Evolutionary conservation across 2,113 vertebrate genomes (phyloP), one percentile per base, ranked within the genome.

Genomic region (Campylomormyrus tamandua): DNA sequence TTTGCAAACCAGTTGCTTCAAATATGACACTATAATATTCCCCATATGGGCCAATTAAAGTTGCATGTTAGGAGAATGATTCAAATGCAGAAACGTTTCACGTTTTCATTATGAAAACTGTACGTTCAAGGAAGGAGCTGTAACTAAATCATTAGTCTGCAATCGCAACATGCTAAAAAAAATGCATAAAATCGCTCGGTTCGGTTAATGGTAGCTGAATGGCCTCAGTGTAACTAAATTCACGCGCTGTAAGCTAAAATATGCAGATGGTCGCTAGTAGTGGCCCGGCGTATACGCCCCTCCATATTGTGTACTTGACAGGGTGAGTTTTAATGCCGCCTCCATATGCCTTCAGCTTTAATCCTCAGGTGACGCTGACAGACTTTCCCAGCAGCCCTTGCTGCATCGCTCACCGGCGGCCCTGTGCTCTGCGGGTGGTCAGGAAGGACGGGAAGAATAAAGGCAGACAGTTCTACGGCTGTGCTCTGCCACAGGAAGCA

Each of bases 361-460:
- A 87, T 83, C 53, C 83, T 92, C 93, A 86, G 91, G 89, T 58
- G 56, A 92, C 91, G 1, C 10, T 1, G 89, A 70, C 93, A 46
- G 93, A 89, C 87, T 90, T 91, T 87, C 1, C 42, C 48, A 87
- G 46, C 42, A 93, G n/a, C 21, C 97, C 97, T 89, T 90, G 90
- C 93, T 99, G 98, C 93, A 92, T 89, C 39, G 94, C 95, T 90
- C 98, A 99, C 88, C 52, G 87, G 2, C 94, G 92, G 0, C 95
- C 94, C 74, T 96, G 97, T 53, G 88, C 93, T 91, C 96, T 98
- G 90, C 93, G 96, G 66, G 92, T 97, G 87, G 97, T 98, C 88
- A 96, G 92, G 91, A 99, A 99, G 92, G 95, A 96, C 0, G 98
- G 98, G 6, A 96, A 96, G 83, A 99, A 98, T 95, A 97, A 97